These are phyloP conservation scores for Cheilosia pagana DNA, from an alignment of 2,888 invertebrate genomes.

Conservation along the genomic window DNA sequence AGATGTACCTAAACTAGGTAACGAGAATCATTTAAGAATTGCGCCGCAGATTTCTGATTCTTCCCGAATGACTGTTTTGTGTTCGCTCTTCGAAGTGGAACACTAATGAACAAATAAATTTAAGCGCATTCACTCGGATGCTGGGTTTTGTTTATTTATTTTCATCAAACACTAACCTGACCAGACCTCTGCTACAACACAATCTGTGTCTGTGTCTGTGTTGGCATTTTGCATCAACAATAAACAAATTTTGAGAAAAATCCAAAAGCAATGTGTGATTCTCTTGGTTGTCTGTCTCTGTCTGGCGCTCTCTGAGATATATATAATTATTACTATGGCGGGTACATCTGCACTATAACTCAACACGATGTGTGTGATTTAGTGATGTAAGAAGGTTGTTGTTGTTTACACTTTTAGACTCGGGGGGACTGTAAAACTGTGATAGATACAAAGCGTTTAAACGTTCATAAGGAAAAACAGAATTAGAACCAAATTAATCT, in stretches of 20 bases:
- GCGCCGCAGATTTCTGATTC: neutral
- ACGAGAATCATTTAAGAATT: neutral
- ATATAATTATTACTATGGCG: neutral
- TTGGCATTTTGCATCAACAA: conserved; percentile 1
- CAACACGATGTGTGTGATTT: neutral
- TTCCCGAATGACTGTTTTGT: neutral
- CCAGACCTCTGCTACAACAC: neutral
- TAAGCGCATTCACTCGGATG: neutral
- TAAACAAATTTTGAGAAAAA: conserved; percentile 3
- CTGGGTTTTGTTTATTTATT: neutral
- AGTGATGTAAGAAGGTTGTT: neutral
- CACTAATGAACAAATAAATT: neutral
- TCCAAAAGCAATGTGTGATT: neutral
- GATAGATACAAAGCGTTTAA: neutral
- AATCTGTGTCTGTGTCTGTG: no score
- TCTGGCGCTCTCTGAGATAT: neutral
- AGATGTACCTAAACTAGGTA: neutral
- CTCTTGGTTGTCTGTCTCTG: neutral
- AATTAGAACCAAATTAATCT: neutral
- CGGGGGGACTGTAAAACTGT: neutral
- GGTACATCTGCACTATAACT: conserved; percentile 9
- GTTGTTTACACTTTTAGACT: conserved; percentile 3
- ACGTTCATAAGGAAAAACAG: neutral
- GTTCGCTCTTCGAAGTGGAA: neutral
- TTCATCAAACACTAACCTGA: neutral